Base-by-base conservation (phyloP, 2,113 vertebrate genomes). In the Phoenicopterus ruber region DNA sequence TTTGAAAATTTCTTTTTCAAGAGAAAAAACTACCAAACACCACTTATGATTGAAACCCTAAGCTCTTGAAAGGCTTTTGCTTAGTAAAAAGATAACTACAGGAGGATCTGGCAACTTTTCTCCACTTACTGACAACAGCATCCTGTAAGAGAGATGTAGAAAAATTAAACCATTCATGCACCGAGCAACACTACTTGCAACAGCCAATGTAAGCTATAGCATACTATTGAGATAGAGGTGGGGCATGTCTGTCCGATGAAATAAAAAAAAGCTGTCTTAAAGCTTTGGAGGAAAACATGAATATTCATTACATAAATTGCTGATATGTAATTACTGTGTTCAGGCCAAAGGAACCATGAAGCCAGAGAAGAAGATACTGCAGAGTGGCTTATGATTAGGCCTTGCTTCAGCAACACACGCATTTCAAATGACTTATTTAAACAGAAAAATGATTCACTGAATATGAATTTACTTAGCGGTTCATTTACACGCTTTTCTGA, bases 141-240 rank as follows among this genome's bases (percentile, higher is more conserved):
- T 73, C 88, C 89, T 94, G 93, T n/a, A 96, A 89, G 63, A 96
- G 55, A 95, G 86, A 87, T 42, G 54, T 52, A 80, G 78, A 90
- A 69, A 86, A 83, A 93, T 91, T 22, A 94, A 93, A 91, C 79
- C 7, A 3, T 88, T 84, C 91, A 95, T 96, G 94, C 94, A 94
- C 66, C 0, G 1, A 95, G 82, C 86, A 81, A 95, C 80, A 66
- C 80, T 86, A 94, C 76, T 82, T 82, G 78, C 93, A 94, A 79
- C 82, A 97, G 94, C 82, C 93, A 95, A 82, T 92, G 94, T 95
- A 95, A 96, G 87, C 84, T 94, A 86, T 8, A 95, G 94, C 94
- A 85, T 17, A 85, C 38, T 92, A 77, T 1, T 79, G 80, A 74
- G 82, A 55, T 25, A 93, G 38, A 95, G 65, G 67, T 67, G 66